Evolutionary conservation across 2,797 vertebrate species (phyloP).

Genomic region (Scyliorhinus canicula): DNA sequence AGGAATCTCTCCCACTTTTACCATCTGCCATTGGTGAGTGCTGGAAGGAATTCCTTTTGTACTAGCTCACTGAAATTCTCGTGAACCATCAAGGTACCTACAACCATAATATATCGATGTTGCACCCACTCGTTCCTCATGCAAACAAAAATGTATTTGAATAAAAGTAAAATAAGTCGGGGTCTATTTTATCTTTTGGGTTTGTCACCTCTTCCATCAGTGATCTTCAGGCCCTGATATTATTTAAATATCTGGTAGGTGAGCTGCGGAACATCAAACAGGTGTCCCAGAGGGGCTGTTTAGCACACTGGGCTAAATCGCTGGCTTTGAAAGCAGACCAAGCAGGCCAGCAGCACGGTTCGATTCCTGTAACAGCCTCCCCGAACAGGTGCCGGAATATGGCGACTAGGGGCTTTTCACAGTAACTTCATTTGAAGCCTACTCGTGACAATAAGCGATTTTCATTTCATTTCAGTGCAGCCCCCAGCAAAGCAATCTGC

Average conservation of each 20-base stretch:
- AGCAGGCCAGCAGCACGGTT: too few relatives aligned
- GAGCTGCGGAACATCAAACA: background rate
- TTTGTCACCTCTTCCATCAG: background rate
- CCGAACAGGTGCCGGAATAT: too few relatives aligned
- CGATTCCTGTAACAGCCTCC: too few relatives aligned
- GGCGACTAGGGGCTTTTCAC: too few relatives aligned
- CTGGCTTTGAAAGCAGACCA: too few relatives aligned
- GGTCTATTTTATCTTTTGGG: background rate
- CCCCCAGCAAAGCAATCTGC: background rate
- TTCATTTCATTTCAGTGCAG: background rate
- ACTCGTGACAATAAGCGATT: too few relatives aligned
- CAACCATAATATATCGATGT: background rate
- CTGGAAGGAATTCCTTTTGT: background rate
- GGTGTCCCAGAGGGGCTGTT: too few relatives aligned
- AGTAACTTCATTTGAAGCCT: too few relatives aligned
- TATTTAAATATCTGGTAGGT: background rate
- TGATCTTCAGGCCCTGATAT: background rate
- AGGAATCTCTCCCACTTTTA: too few relatives aligned
- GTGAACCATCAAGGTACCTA: background rate
- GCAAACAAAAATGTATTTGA: too few relatives aligned
- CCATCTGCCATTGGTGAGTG: too few relatives aligned
- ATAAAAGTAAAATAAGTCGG: background rate
- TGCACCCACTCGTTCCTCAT: background rate
- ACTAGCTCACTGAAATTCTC: background rate
- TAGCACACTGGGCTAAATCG: too few relatives aligned